Evolutionary conservation across 2,113 vertebrate species (phyloP).

Genomic region (Trachemys scripta): DNA sequence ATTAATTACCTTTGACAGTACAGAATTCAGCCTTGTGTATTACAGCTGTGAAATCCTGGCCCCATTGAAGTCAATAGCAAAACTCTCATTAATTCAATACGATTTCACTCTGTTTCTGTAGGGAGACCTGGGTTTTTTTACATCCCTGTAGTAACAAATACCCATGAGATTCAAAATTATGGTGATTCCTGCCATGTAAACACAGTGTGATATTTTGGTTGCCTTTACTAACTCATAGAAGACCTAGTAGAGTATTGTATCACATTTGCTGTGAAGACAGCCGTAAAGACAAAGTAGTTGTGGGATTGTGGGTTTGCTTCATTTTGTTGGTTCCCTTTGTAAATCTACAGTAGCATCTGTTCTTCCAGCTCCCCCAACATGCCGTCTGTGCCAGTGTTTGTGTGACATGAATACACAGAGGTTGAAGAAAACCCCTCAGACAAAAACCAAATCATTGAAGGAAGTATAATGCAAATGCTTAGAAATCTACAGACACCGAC

Average conservation of each 20-base stretch:
- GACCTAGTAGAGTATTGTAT: not conserved
- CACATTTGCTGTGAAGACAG: not conserved
- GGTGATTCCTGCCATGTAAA: not conserved
- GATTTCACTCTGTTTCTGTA: not conserved
- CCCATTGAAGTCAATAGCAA: not conserved
- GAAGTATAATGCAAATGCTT: not conserved
- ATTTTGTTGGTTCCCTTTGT: not conserved
- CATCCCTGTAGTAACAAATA: not conserved
- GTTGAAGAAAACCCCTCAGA: not conserved
- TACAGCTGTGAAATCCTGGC: not conserved
- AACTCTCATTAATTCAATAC: not conserved
- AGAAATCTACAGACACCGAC: not conserved
- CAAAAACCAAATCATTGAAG: not conserved
- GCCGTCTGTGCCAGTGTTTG: not conserved
- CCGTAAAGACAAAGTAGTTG: not conserved
- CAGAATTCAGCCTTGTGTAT: not conserved
- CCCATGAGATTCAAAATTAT: not conserved
- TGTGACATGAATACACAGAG: not conserved
- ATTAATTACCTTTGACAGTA: not conserved
- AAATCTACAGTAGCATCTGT: not conserved
- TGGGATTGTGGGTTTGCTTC: not conserved
- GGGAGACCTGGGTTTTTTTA: not conserved
- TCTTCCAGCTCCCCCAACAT: not conserved
- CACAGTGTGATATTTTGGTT: not conserved
- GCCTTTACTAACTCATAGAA: not conserved